Percentiles rank a stretch among this genome's conserved stretches.
Conservation (phyloP, 2,113 vertebrate species). For the Jaculus jaculus region DNA sequence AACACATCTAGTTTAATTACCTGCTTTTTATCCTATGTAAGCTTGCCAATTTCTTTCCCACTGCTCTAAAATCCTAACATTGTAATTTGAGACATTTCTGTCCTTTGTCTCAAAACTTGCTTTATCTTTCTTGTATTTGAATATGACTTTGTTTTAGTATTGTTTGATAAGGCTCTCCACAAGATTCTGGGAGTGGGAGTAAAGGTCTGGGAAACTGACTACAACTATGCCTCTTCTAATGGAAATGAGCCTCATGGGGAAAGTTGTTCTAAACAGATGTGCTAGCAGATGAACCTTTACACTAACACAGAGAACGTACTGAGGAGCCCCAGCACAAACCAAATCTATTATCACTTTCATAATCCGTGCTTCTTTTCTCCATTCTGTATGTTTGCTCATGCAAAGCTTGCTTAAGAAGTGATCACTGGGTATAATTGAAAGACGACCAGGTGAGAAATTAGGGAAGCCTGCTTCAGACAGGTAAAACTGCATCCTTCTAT, state of each 20-base stretch:
- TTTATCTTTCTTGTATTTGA: background rate
- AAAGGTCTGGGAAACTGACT: background rate
- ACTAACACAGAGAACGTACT: background rate
- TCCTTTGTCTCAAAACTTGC: background rate
- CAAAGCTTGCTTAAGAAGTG: background rate
- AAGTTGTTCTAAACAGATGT: background rate
- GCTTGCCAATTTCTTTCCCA: background rate
- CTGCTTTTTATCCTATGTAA: background rate
- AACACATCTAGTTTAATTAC: too few species aligned
- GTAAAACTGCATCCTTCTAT: background rate
- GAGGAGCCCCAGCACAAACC: background rate
- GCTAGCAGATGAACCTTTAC: background rate
- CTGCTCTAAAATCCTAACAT: background rate
- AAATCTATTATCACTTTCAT: conserved; percentile 2
- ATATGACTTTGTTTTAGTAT: background rate
- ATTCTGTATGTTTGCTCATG: background rate
- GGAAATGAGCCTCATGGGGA: background rate
- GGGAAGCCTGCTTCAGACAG: background rate
- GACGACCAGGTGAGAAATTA: background rate
- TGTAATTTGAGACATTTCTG: background rate
- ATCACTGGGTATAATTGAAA: background rate
- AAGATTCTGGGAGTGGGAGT: background rate
- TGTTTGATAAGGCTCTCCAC: background rate
- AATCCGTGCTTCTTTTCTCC: background rate
- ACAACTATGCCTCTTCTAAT: background rate